A percentile compares a stretch with the other conserved stretches of the same genome.
Evolutionary conservation across 2,113 vertebrate genomes (phyloP).

Genomic region (Ancistrus triradiatus): DNA sequence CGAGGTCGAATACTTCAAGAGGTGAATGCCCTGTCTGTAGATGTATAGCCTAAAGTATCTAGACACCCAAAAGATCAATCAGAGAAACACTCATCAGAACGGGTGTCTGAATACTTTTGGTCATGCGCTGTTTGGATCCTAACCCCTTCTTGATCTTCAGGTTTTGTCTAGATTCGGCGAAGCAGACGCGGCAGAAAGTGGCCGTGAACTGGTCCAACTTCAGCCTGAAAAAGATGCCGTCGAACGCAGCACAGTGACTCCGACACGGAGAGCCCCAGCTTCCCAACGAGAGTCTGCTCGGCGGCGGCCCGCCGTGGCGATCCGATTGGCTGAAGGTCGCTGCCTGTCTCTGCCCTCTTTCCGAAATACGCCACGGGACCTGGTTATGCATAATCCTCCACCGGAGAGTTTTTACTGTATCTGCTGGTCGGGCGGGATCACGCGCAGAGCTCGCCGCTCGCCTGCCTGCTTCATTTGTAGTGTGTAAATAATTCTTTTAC

Average conservation of each 20-base stretch:
- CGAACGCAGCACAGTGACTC: slow-evolving; percentile 89
- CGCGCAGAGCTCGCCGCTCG: slow-evolving; percentile 53
- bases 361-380: slow-evolving; percentile 60
- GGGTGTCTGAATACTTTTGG: too few relatives aligned
- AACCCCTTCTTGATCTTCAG: slow-evolving; percentile 54
- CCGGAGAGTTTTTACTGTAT: slow-evolving; percentile 46
- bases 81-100: too few relatives aligned
- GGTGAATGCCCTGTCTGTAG: too few relatives aligned
- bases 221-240: slow-evolving; percentile 95
- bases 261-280: slow-evolving; percentile 24
- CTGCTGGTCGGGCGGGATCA: slow-evolving; percentile 47
- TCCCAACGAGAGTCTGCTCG: slow-evolving; percentile 57
- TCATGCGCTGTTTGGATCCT: too few relatives aligned
- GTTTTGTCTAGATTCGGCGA: slow-evolving; percentile 98
- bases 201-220: slow-evolving; percentile 99
- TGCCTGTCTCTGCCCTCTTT: slow-evolving; percentile 61
- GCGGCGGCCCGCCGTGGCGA: slow-evolving; percentile 3
- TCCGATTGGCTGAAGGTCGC: slow-evolving; percentile 59
- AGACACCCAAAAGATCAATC: too few relatives aligned
- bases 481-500: slow-evolving; percentile 71
- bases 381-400: slow-evolving; percentile 54
- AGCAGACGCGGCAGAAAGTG: slow-evolving; percentile 96
- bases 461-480: slow-evolving; percentile 63
- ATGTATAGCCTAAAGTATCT: neutral
- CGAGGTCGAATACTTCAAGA: slow-evolving; percentile 98